Base-by-base conservation (phyloP, 2,113 vertebrate genomes). In the Trichechus manatus region DNA sequence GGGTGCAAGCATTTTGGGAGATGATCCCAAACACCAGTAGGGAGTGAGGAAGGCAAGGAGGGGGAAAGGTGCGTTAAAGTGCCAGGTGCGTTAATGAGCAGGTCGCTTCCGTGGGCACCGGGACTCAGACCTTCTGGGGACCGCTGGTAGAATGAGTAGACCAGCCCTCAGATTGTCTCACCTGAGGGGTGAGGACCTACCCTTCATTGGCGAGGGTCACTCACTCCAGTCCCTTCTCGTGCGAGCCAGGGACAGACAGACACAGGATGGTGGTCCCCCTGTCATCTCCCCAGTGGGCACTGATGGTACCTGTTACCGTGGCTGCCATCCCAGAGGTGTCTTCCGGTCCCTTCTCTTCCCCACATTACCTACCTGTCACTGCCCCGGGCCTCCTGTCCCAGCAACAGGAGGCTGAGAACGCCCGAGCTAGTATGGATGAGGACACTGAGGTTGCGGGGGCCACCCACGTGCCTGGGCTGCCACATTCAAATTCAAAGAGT, bases 271-370 rank as follows among this genome's bases (percentile, higher is more conserved):
- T 1, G 27, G 25, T 53, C 61, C 1, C 15, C 0, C 39, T 2
- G 14, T 9, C 17, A 42, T 77, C 91, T 75, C 23, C 53, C 27
- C 3, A 5, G 5, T 7, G 25, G 59, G 13, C 42, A 23, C 19
- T 3, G 0, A 0, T 6, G 6, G 27, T 2, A 7, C 75, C 89
- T 1, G 47, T 39, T 9, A 3, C 36, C 42, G 3, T 0, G 7
- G 42, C 31, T 11, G 13, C 3, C 1, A 22, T 36, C 36, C 22
- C 13, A 7, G 33, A 29, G 19, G 6, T 4, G 23, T 9, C 89
- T 84, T 47, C 53, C 22, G 11, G 10, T 39, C 20, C n/a, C 5
- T 47, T 15, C 19, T 80, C 44, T 36, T 20, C 77, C 36, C 33
- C 47, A 61, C 0, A 0, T 53, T 7, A 9, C 50, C 80, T 9